Base-by-base conservation (phyloP, 2,888 invertebrate genomes). In the Philaethria dido region DNA sequence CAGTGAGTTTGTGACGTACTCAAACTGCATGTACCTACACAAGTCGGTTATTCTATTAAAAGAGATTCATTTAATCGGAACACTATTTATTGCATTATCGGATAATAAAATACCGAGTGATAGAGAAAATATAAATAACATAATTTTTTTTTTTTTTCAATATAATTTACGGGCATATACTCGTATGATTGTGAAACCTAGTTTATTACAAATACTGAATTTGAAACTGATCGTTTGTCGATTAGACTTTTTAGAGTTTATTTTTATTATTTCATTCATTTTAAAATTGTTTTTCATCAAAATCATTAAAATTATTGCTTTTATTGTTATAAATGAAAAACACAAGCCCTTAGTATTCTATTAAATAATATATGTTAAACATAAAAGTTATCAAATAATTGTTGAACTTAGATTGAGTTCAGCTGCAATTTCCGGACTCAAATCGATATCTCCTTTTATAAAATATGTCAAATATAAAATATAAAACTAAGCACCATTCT, bases 381-480 rank as follows among this genome's bases (percentile, higher is more conserved):
- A n/a, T 50, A 25, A 16, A 16, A 33, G 52, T 52, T 52, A 52
- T 52, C 52, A 52, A n/a, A 52, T 52, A 52, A 52, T 29, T 52
- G 52, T 29, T 52, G 52, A 29, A 52, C 29, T 52, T 4, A 52
- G 52, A 29, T 52, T 52, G 52, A 52, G 52, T 52, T 52, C 52
- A 52, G 52, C 44, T 29, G 42, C n/a, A 55, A 63, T 44, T 63
- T 63, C 33, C 44, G 54, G 54, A 63, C 29, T 42, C 5, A 29
- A 20, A 36, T 20, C 3, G 22, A 57, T 57, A 57, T 57, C 57
- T 57, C n/a, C 25, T 45, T 45, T 42, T 57, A n/a, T 57, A 22
- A 9, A 39, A 14, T 47, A 22, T 39, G n/a, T 3, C 9, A n/a
- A 29, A n/a, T 50, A 29, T 11, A 50, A 25, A 48, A 20, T 25